These are phyloP conservation scores for Porites lutea DNA, from an alignment of 64 coral and sea anemone genomes.

Conservation along the genomic window DNA sequence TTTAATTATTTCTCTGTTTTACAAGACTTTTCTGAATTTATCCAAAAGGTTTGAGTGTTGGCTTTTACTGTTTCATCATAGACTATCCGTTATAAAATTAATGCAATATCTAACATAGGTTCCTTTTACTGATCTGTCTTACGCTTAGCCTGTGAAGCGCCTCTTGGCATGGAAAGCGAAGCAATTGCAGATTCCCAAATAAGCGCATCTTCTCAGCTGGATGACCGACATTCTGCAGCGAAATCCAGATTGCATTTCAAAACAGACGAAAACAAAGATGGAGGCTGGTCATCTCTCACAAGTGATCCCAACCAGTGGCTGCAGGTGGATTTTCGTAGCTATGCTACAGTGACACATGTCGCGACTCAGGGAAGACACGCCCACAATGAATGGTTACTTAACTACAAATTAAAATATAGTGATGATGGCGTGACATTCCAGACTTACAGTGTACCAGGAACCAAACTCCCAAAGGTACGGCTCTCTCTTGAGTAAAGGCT, in stretches of 20 bases:
- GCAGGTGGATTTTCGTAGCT: constrained; percentile 34
- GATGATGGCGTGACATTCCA: constrained; percentile 1
- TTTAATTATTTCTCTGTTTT: no score
- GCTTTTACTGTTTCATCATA: no score
- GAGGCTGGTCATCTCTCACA: constrained; percentile 23
- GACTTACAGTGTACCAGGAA: constrained; percentile 5
- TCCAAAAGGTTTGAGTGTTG: no score
- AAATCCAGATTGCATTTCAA: constrained; percentile 28
- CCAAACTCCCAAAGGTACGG: neutral
- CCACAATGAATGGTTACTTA: neutral
- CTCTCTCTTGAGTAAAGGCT: no score
- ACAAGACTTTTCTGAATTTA: no score
- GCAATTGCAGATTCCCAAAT: constrained; percentile 10
- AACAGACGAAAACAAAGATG: neutral
- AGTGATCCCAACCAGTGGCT: constrained; percentile 43
- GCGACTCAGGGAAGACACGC: constrained; percentile 25
- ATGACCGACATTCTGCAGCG: neutral
- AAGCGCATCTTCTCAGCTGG: constrained; percentile 44
- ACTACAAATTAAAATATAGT: constrained; percentile 1
- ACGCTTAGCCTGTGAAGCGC: no score
- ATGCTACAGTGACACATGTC: constrained; percentile 15
- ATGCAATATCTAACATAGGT: no score
- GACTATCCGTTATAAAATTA: no score
- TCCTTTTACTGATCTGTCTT: no score
- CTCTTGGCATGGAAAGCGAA: no score